Evolutionary conservation across 2,113 vertebrate species (phyloP).

Genomic region (Hydrolagus affinis): DNA sequence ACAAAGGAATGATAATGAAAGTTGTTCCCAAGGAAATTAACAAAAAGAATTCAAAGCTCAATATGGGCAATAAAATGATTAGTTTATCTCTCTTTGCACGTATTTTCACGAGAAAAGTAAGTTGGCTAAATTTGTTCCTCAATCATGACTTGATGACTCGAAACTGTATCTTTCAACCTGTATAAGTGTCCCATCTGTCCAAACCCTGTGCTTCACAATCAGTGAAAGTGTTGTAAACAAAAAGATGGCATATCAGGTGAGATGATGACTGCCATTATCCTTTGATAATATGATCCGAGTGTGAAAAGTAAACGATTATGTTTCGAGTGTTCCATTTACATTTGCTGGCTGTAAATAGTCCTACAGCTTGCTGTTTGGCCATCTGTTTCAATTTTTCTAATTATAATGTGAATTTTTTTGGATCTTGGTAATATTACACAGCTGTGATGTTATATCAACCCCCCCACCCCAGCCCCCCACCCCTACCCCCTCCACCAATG

Average conservation of each 20-base stretch:
- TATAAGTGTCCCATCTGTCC: too few relatives aligned
- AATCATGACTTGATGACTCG: neutral
- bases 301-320: neutral
- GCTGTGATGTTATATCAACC: neutral
- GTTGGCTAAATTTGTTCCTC: neutral
- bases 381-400: slow-evolving; percentile 20
- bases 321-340: neutral
- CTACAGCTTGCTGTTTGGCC: slow-evolving; percentile 1
- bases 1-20: too few relatives aligned
- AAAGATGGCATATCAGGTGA: neutral
- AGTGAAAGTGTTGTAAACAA: neutral
- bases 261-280: neutral
- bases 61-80: neutral
- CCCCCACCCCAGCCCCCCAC: too few relatives aligned
- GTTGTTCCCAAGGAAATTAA: neutral
- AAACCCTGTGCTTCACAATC: neutral
- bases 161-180: neutral
- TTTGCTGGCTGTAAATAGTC: neutral
- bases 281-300: neutral
- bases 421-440: neutral
- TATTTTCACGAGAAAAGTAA: neutral
- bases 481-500: neutral
- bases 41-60: neutral
- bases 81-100: too few relatives aligned
- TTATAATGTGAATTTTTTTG: neutral